These are phyloP conservation scores for Xestia xanthographa DNA, from an alignment of 2,888 invertebrate genomes.

Conservation along the genomic window DNA sequence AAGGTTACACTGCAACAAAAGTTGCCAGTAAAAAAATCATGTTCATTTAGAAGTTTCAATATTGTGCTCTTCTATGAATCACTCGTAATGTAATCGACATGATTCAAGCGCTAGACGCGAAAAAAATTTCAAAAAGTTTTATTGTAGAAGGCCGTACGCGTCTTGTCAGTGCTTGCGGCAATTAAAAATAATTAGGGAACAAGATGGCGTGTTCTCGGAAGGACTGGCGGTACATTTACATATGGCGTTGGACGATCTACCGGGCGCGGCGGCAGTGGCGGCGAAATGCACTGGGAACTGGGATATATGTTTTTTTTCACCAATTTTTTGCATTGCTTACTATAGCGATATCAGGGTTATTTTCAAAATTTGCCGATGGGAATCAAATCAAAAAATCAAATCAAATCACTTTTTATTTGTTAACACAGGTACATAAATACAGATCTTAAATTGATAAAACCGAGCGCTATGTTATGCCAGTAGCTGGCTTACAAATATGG, in stretches of 20 bases:
- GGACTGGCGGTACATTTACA: conserved; percentile 88
- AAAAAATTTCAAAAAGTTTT: conserved; percentile 85
- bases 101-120: conserved; percentile 88
- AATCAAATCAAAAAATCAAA: too few relatives aligned
- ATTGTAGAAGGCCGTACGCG: conserved; percentile 87
- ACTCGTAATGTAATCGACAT: conserved; percentile 83
- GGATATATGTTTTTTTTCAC: conserved; percentile 4
- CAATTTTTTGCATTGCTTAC: conserved; percentile 4
- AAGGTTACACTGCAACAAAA: conserved; percentile 60
- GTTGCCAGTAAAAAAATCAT: conserved; percentile 81
- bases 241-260: conserved; percentile 79
- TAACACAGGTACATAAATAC: too few relatives aligned
- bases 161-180: conserved; percentile 86
- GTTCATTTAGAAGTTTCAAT: conserved; percentile 72
- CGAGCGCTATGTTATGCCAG: too few relatives aligned
- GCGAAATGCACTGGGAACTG: conserved; percentile 44
- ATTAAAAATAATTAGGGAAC: conserved; percentile 91
- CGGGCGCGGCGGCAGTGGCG: conserved; percentile 60
- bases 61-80: conserved; percentile 80
- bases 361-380: background rate
- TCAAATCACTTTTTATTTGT: too few relatives aligned
- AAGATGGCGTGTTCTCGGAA: conserved; percentile 88
- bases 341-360: background rate
- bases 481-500: too few relatives aligned
- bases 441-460: too few relatives aligned